Evolutionary conservation across 2,113 vertebrate genomes (phyloP).

Genomic region (Cathartes aura): DNA sequence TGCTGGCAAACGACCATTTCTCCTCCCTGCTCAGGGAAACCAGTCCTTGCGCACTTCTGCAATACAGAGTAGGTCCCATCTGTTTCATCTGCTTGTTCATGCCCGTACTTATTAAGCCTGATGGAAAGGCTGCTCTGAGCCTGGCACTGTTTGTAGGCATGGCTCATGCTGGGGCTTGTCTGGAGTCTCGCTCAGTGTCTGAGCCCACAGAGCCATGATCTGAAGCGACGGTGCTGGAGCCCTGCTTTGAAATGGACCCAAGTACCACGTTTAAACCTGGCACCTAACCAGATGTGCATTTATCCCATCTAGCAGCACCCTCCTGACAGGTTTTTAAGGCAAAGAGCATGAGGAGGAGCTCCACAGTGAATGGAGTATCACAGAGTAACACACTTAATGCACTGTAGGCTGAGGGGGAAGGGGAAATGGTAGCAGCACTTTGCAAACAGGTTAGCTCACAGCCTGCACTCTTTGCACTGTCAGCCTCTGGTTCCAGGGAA

Average conservation of each 20-base stretch:
- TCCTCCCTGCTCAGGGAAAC: neutral
- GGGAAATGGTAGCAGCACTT: neutral
- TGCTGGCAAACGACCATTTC: neutral
- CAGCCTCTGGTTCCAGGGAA: neutral
- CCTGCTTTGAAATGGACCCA: conserved; percentile 6
- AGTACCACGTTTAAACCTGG: neutral
- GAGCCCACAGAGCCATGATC: neutral
- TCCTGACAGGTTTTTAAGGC: neutral
- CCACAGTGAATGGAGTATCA: neutral
- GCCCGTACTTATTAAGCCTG: neutral
- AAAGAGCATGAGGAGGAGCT: neutral
- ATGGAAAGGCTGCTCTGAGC: neutral
- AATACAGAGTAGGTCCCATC: neutral
- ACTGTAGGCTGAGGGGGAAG: neutral
- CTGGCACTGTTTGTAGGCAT: neutral
- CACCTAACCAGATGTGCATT: neutral
- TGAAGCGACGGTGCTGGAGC: neutral
- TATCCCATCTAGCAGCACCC: neutral
- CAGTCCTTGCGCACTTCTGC: neutral
- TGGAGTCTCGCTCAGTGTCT: neutral
- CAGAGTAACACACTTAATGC: neutral
- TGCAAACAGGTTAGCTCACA: neutral
- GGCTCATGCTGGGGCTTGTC: neutral
- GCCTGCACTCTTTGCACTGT: neutral
- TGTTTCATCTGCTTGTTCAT: neutral